phyloP scores from a whole-genome alignment of 2,113 vertebrate species.

The Ammospiza caudacuta region DNA sequence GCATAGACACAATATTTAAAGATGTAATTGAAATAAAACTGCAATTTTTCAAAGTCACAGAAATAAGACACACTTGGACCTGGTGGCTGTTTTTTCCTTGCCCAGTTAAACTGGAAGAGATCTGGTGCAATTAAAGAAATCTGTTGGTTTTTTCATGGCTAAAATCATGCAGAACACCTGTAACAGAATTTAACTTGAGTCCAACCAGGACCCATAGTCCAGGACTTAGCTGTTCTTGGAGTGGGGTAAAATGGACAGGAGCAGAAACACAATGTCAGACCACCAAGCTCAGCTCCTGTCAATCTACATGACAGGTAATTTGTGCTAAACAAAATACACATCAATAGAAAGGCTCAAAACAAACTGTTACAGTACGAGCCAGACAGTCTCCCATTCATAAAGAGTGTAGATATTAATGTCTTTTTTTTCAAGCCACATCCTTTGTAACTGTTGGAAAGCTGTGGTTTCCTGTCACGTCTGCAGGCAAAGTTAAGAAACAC shows the following conservation, averaged over 20 bases:
- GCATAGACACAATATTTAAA: background rate
- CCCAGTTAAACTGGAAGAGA: background rate
- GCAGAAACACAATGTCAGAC: background rate
- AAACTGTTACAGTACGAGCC: background rate
- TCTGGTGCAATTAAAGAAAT: background rate
- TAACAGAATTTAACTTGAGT: background rate
- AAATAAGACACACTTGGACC: background rate
- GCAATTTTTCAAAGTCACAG: background rate
- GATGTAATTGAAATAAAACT: background rate
- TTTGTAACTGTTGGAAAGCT: background rate
- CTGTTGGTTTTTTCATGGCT: fast-evolving
- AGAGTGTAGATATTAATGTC: background rate
- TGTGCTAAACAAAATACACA: background rate
- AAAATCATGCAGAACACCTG: background rate
- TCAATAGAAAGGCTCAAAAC: background rate
- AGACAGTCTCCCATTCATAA: background rate
- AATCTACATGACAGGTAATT: background rate
- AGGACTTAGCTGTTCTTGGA: background rate
- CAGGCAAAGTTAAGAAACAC: background rate
- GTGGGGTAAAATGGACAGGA: background rate
- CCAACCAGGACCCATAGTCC: background rate
- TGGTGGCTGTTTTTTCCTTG: background rate
- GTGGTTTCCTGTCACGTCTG: background rate
- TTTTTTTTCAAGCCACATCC: background rate
- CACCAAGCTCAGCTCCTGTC: background rate